A percentile compares a stretch with the other conserved stretches of the same genome.
Conservation (phyloP, 1,140 invertebrate genomes). For the Panagrolaimus sp. region DNA sequence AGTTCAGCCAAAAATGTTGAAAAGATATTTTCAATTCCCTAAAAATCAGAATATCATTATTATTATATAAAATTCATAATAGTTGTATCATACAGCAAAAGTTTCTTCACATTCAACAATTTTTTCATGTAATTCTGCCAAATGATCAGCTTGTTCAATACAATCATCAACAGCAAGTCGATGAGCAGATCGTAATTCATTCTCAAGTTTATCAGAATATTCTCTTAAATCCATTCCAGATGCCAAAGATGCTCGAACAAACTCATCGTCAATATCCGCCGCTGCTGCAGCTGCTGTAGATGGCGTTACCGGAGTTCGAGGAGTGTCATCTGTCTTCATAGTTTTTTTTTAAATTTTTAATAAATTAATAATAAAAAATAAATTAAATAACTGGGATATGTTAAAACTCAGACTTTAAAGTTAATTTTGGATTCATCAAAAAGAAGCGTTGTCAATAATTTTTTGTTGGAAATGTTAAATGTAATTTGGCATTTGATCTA, state of each 20-base stretch:
- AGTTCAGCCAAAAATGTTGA: constrained; percentile 83
- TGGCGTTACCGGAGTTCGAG: background rate
- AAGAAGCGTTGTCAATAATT: constrained; percentile 88
- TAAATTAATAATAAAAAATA: too few relatives aligned
- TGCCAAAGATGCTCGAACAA: constrained; percentile 85
- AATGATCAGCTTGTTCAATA: constrained; percentile 90
- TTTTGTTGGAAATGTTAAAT: constrained; percentile 88
- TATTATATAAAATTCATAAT: constrained; percentile 16
- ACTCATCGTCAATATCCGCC: constrained; percentile 70
- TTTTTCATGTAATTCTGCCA: constrained; percentile 85
- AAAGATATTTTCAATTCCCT: constrained; percentile 81
- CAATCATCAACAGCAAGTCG: constrained; percentile 89
- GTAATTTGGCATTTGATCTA: constrained; percentile 89
- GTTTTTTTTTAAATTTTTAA: too few relatives aligned
- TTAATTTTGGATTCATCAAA: constrained; percentile 77
- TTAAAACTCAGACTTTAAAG: too few relatives aligned
- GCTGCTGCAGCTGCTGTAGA: constrained; percentile 21
- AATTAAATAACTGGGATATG: too few relatives aligned
- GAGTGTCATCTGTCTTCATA: too few relatives aligned
- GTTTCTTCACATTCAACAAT: constrained; percentile 91
- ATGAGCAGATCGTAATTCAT: constrained; percentile 79
- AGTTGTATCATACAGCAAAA: constrained; percentile 68
- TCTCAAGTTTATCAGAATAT: constrained; percentile 88
- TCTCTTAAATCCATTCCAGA: constrained; percentile 81
- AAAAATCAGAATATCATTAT: background rate